Base-by-base conservation (phyloP, 2,797 vertebrate species). In the Selene dorsalis region DNA sequence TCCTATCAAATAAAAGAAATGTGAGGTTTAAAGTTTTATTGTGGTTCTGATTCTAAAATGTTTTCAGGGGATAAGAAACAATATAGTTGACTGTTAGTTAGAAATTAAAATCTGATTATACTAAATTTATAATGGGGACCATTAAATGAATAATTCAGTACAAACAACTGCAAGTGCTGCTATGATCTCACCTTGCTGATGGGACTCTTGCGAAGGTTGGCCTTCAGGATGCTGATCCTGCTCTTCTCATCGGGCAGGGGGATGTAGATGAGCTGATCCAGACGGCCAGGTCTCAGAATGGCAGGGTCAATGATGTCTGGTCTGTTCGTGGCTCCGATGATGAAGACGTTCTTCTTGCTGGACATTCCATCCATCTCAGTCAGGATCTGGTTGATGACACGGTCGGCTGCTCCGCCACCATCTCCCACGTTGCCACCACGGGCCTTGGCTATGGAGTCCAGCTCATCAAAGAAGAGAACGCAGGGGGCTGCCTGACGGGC, bases 331-430 rank as follows among this genome's bases (percentile, higher is more conserved):
- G 97, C 98, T 26, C 98, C 97, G 0, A 98, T 99, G 91, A 98
- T 99, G 93, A 99, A 98, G 76, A 99, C 98, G 12, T 99, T 99
- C 91, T 99, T 99, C 94, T 98, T 99, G 94, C 97, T 98, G 74
- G 97, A 98, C 98, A 99, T 99, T 30, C 97, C 98, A 3, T 99
- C 98, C 98, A 99, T 99, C 93, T 99, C 98, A 0, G 98, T 99
- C 84, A 99, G 93, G 84, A 99, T 99, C 94, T 98, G 98, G 94
- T 99, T 99, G 91, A 99, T 99, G 83, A 99, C 98, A 47, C 98
- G 93, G 90, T 99, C 98, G 0, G 98, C 98, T 0, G 98, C 98
- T 61, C 97, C 98, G 1, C 98, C 98, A 0, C 97, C 98, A 5
- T 99, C 98, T 0, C 97, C 97, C 6, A 97, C 96, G 7, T 97